These are phyloP conservation scores for Chromoteleia sp. DNA, from an alignment of 2,888 invertebrate genomes.

Conservation along the genomic window DNA sequence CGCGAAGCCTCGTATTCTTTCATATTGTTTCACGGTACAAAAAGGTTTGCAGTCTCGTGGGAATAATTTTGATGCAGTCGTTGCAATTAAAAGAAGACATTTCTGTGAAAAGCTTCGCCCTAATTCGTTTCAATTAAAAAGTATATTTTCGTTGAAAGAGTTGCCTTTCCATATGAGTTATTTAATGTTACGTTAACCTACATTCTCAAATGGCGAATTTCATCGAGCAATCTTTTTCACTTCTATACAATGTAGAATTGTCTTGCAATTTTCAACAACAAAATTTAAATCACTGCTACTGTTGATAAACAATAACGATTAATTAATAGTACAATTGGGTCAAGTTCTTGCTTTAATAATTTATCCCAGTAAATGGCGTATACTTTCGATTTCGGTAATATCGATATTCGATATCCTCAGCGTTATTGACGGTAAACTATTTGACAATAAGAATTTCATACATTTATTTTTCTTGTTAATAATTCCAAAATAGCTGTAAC, in stretches of 20 bases:
- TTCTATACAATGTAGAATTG: not conserved
- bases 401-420: conserved; percentile 38
- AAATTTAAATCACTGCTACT: not conserved
- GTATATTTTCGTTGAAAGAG: conserved; percentile 24
- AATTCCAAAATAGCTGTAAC: not conserved
- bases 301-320: conserved; percentile 12
- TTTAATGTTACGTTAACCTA: conserved; percentile 49
- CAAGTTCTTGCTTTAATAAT: conserved; percentile 1
- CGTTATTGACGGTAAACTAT: not conserved
- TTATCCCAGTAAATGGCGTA: conserved; percentile 17
- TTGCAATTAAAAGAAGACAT: conserved; percentile 41
- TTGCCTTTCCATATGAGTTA: conserved; percentile 22
- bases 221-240: not conserved
- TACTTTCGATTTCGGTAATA: conserved; percentile 23
- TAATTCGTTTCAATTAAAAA: conserved; percentile 44
- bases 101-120: conserved; percentile 9
- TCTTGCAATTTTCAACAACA: not conserved
- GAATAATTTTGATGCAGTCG: conserved; percentile 30
- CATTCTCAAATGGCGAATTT: conserved; percentile 25
- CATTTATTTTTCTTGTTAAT: not conserved
- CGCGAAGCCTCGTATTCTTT: conserved; percentile 40
- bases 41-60: conserved; percentile 18
- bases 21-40: conserved; percentile 34
- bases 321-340: not conserved
- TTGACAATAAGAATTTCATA: conserved; percentile 7